Evolutionary conservation across 1,140 invertebrate genomes (phyloP), one percentile per base, ranked within the genome.

Genomic region (Drosophila auraria): DNA sequence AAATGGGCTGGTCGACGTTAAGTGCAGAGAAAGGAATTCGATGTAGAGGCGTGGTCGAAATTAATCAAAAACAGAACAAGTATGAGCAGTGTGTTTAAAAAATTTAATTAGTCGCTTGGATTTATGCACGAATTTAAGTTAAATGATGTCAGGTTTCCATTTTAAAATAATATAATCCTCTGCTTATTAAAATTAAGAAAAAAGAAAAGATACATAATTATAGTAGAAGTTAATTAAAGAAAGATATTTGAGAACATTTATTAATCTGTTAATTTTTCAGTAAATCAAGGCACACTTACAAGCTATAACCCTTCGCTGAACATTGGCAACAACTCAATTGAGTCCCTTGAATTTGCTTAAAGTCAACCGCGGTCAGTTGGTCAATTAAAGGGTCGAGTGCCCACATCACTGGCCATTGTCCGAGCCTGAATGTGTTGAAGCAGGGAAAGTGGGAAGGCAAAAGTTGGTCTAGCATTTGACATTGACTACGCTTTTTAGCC

Each of bases 371-470:
- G 84, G 84, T 89, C 80, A 83, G 84, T 83, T 83, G 80, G 84
- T 89, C 84, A 89, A 89, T 89, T 81, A 84, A 89, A 87, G 80
- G 84, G 69, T 74, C 84, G 83, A 89, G 79, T 69, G 75, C 80
- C 73, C 83, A 87, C 73, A 83, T 80, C 78, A 80, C 45, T 70
- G 80, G 54, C 65, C 84, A 87, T 89, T 87, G 77, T 87, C 58
- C 74, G 57, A 53, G 44, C 51, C 54, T 40, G 59, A 17, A 36
- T 47, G 15, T 56, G 15, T 56, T 44, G n/a, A 36, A 33, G 11
- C 17, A 40, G 44, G 38, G 8, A 40, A 57, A 44, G 44, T 27
- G 36, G n/a, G 47, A 9, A 57, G 49, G 50, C 63, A 57, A 69
- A 69, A 78, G 63, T 78, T 78, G 74, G 74, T 78, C 75, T 60